Evolutionary conservation across 2,888 invertebrate genomes (phyloP), one percentile per base, ranked within the genome.

Genomic region (Ophonus ardosiacus): DNA sequence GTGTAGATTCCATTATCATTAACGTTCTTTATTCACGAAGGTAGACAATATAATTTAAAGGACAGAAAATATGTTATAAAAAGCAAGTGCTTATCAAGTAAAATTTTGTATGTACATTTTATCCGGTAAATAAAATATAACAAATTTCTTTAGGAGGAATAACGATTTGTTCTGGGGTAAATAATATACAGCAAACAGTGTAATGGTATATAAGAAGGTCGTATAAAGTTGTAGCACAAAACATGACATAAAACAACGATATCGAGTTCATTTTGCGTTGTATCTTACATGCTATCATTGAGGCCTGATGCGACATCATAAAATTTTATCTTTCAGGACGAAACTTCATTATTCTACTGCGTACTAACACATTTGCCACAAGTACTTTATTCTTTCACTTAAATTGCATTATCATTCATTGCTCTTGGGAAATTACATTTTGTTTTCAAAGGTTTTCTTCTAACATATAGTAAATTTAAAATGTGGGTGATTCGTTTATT

Each of bases 241-340:
- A 74, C 74, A 74, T 74, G 74, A 74, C 74, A 74, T 74, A 74
- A 74, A 74, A 74, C 74, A 74, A 74, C 74, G 74, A 74, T 74
- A 74, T 74, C 51, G 74, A 56, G 74, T 74, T 51, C 74, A 74
- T 74, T 74, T 74, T 74, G 43, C 40, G 74, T 56, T 74, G 74
- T 40, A 43, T 74, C 74, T 74, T 74, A 51, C 74, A 74, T 74
- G 74, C 74, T 74, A 56, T 56, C 51, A 56, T 56, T 17, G 51
- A 43, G 43, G 74, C 51, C 43, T 74, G 74, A 74, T 74, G 74
- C 57, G 79, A 79, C 79, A 17, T 79, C 79, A 59, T 79, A 59
- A 79, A 79, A 79, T 79, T 79, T 79, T 79, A 79, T 79, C 79
- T 79, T 79, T 31, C 24, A 74, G 51, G 51, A 74, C 43, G 74